Percentiles rank a stretch among this genome's conserved stretches.
phyloP scores from a whole-genome alignment of 2,888 invertebrate genomes.

The Pristionchus exspectatus region DNA sequence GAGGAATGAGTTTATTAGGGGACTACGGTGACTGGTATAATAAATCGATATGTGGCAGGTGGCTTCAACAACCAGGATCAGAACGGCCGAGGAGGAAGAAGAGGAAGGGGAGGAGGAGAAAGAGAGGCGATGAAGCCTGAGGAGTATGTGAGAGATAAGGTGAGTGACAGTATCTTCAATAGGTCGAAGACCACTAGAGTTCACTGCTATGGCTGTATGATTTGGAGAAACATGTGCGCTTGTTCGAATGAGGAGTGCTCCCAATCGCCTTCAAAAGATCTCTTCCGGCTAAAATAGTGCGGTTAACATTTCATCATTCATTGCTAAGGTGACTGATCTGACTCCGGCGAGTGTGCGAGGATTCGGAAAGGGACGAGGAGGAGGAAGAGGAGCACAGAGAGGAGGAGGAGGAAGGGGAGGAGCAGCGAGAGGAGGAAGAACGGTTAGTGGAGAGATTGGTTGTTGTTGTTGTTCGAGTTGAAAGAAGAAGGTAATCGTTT shows the following conservation, averaged over 20 bases:
- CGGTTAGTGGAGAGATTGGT: conserved; percentile 13
- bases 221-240: too few species aligned
- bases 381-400: neutral
- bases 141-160: conserved; percentile 51
- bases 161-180: neutral
- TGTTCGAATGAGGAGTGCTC: too few species aligned
- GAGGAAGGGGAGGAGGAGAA: conserved; percentile 9
- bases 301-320: too few species aligned
- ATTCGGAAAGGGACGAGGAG: conserved; percentile 23
- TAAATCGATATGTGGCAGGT: neutral
- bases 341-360: conserved; percentile 23
- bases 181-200: neutral
- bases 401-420: neutral
- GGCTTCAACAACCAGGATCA: neutral
- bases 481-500: too few species aligned
- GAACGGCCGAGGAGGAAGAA: conserved; percentile 16
- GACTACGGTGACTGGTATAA: neutral
- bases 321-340: conserved; percentile 29
- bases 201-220: neutral
- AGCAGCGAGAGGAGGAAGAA: neutral
- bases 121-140: conserved; percentile 36
- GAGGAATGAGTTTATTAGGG: neutral
- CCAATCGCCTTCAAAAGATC: too few species aligned
- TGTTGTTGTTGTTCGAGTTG: too few species aligned
- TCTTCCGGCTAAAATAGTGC: too few species aligned